Evolutionary conservation across 2,113 vertebrate species (phyloP), one percentile per base, ranked within the genome.

Genomic region (Bolborhynchus lineola): DNA sequence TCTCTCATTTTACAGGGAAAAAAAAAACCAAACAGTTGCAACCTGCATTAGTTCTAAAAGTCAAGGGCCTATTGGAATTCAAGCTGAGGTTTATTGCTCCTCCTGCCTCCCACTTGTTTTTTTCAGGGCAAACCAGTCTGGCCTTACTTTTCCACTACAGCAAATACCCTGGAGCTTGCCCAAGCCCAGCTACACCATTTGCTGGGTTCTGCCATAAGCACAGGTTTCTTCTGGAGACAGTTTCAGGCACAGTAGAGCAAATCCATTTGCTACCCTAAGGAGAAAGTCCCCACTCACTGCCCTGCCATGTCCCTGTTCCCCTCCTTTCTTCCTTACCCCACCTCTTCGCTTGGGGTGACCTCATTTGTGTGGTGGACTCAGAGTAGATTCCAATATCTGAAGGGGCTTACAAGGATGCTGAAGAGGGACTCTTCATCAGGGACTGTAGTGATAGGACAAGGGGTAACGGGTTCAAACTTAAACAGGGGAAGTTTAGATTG

Each of bases 21-120:
- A 81, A 39, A 1, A 39, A 39, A 39, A 39, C 39, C 39, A 39
- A 7, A 2, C 50, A 85, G 35, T 69, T 14, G 20, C 68, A 95
- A 69, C 68, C 67, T 53, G 81, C 2, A 0, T 67, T 74, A 44
- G 63, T 90, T 94, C 71, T 93, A 16, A 63, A 93, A 94, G 68
- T 70, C 88, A 88, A 83, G 85, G 68, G 82, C 33, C 55, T 31
- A 31, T 8, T 86, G 88, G 79, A 83, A 93, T 80, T 90, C 64
- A 80, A 90, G 35, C 35, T 90, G 74, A 2, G 47, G 60, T 39
- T 88, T 67, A 50, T 33, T 78, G 60, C 50, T 90, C 29, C 63
- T 80, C 31, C 47, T 64, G 42, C 33, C 67, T 93, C 37, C n/a
- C 41, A 72, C 57, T 71, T 50, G 10, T 3, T 71, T 64, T 55